A percentile compares a stretch with the other conserved stretches of the same genome.
These are phyloP conservation scores for Diplazon laetatorius DNA, from an alignment of 2,888 invertebrate genomes.

Conservation along the genomic window DNA sequence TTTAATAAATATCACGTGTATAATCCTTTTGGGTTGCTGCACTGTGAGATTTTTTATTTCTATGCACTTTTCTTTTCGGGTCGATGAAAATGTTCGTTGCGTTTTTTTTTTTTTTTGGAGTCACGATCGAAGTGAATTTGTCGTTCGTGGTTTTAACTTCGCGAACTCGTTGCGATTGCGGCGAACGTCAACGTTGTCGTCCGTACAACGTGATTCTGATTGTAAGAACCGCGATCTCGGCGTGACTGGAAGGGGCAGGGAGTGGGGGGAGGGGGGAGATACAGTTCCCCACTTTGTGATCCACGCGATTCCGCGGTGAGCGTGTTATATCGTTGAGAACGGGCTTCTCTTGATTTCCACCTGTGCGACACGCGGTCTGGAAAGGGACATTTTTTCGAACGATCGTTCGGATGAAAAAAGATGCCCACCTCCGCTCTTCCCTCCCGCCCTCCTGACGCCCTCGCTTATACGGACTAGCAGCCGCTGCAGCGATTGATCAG, in stretches of 20 bases:
- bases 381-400: constrained; percentile 43
- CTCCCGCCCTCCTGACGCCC: too few species aligned
- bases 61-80: constrained; percentile 7
- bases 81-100: too few species aligned
- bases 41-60: constrained; percentile 17
- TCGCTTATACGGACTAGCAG: constrained; percentile 1
- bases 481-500: constrained; percentile 8
- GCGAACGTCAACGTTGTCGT: constrained; percentile 63
- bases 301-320: constrained; percentile 1
- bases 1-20: neutral
- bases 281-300: constrained; percentile 36
- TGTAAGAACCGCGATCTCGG: constrained; percentile 63
- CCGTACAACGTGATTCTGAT: constrained; percentile 67
- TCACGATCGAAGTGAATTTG: constrained; percentile 2
- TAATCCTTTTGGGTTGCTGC: constrained; percentile 43
- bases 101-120: neutral
- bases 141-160: constrained; percentile 34
- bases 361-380: constrained; percentile 64
- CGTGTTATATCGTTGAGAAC: too few species aligned
- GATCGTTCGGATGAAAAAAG: constrained; percentile 8
- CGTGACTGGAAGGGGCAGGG: constrained; percentile 30
- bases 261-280: too few species aligned
- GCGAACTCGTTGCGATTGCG: constrained; percentile 59
- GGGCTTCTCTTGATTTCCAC: constrained; percentile 50
- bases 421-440: too few species aligned